Evolutionary conservation across 1,140 invertebrate species (phyloP), one percentile per base, ranked within the genome.

Genomic region (Neodiprion fabricii): DNA sequence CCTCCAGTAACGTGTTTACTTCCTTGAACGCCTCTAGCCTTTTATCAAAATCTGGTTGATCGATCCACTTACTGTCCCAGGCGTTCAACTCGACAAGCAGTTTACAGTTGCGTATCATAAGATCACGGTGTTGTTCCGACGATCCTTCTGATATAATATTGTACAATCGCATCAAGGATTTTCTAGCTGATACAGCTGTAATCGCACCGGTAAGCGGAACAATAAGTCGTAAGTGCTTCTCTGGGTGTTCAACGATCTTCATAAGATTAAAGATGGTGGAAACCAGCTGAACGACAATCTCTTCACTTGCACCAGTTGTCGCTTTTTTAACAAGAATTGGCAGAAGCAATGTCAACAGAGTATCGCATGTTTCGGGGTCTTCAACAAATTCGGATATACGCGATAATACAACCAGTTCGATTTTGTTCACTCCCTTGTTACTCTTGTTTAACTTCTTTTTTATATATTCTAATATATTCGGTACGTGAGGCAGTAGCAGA

Each of bases 21-120:
- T 89, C 83, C 75, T 91, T 91, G 71, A 95, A 95, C 0, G 94
- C 91, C 71, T 94, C 91, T 12, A 98, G 85, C 78, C 98, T 90
- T 75, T 90, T 90, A 67, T 95, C 91, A 82, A 95, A 97, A 86
- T 99, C 97, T 0, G 97, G 96, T 82, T 99, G 97, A 77, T 98
- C 97, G 9, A 98, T 90, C 91, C 95, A 95, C 73, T 92, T 91
- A 23, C 90, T 88, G 87, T 98, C 95, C 90, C 92, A 98, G 0
- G 97, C 92, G 89, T 99, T 99, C 50, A 99, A 89, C 80, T 94
- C 90, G 7, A 80, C 81, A 8, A 96, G 85, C 8, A 95, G 76
- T 7, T 90, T 74, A 68, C 72, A 84, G 80, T 85, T 91, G 82
- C 72, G 89, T 79, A 73, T 82, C 78, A 85, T 48, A 5, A 68